Conservation (phyloP, 1,140 invertebrate genomes). For the Papilio machaon region DNA sequence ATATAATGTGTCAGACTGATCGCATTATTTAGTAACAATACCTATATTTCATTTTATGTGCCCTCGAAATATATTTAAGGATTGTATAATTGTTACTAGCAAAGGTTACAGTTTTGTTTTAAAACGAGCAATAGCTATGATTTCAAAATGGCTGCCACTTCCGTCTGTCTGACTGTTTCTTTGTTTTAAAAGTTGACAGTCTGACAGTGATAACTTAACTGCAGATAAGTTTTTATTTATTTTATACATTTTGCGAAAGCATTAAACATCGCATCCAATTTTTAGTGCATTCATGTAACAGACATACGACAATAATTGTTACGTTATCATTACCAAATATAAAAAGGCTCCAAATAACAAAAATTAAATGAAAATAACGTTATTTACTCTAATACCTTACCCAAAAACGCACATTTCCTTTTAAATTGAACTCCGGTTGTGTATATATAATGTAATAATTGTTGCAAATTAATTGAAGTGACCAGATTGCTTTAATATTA, state of each 20-base stretch:
- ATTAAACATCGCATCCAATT: not conserved
- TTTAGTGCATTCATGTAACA: not conserved
- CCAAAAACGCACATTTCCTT: constrained; percentile 1
- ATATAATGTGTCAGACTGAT: constrained; percentile 10
- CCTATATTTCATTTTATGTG: not conserved
- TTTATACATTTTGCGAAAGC: not conserved
- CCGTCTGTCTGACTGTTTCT: no score
- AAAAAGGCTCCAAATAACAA: not conserved
- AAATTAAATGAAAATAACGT: not conserved
- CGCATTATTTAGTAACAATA: not conserved
- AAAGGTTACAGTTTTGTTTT: not conserved
- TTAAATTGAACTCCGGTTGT: not conserved
- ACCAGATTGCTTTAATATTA: not conserved
- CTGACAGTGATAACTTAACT: no score
- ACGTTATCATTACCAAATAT: not conserved
- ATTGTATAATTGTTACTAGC: not conserved
- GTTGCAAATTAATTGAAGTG: not conserved
- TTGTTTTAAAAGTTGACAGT: no score
- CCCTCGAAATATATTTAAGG: not conserved
- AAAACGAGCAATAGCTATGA: not conserved
- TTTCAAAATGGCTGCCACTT: constrained; percentile 1
- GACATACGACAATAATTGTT: not conserved
- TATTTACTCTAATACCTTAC: not conserved
- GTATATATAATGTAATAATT: constrained; percentile 15
- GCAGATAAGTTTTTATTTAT: no score